Percentiles rank a stretch among this genome's conserved stretches.
phyloP scores from a whole-genome alignment of 2,113 vertebrate species.

The Chitala chitala region DNA sequence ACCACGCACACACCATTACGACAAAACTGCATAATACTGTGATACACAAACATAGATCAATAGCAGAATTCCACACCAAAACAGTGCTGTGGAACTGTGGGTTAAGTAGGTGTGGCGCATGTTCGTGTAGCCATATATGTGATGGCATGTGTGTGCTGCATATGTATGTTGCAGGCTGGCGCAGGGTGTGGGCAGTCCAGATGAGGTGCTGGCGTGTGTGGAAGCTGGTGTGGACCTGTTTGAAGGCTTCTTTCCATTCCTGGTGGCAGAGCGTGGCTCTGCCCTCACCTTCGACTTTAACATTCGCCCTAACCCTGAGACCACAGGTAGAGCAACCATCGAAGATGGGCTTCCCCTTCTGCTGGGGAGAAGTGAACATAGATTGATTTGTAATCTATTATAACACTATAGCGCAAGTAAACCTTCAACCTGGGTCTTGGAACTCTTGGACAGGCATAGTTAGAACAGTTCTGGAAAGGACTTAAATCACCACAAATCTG shows the following conservation, averaged over 20 bases:
- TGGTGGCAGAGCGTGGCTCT: slow-evolving; percentile 84
- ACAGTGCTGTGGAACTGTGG: background rate
- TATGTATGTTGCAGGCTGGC: slow-evolving; percentile 66
- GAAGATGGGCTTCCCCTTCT: background rate
- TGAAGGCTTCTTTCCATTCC: slow-evolving; percentile 89
- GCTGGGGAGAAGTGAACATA: too few species aligned
- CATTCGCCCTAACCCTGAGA: slow-evolving; percentile 66
- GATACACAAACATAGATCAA: too few species aligned
- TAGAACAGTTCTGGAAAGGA: too few species aligned
- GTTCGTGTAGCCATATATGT: too few species aligned
- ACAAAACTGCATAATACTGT: too few species aligned
- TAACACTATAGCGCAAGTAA: too few species aligned
- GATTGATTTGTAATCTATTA: too few species aligned
- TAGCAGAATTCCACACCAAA: background rate
- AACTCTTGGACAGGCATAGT: too few species aligned
- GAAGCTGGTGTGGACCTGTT: slow-evolving; percentile 91
- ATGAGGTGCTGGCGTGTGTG: slow-evolving; percentile 81
- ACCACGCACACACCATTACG: too few species aligned
- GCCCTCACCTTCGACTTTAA: slow-evolving; percentile 77
- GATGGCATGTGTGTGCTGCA: background rate
- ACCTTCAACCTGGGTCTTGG: too few species aligned
- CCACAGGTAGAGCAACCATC: slow-evolving; percentile 62
- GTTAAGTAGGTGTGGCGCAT: background rate
- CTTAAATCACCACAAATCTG: too few species aligned
- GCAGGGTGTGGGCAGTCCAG: slow-evolving; percentile 80